Base-by-base conservation (phyloP, 2,888 invertebrate species). In the Folsomia manolachei region DNA sequence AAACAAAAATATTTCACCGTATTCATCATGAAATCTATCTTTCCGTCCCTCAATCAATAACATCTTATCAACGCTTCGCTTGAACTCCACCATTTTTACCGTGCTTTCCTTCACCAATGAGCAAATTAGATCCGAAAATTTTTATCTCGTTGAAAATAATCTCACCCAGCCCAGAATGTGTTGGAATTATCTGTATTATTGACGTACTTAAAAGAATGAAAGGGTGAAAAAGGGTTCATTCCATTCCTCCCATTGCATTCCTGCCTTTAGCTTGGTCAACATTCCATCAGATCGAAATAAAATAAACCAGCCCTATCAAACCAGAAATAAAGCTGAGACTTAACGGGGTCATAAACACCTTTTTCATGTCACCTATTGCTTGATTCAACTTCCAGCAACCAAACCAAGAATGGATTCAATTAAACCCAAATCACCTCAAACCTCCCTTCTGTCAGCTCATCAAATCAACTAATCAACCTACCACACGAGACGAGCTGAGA, bases 341-440 rank as follows among this genome's bases (percentile, higher is more conserved):
- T 66, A 51, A 66, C 65, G 24, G 65, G 65, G 2, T 21, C 51
- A 64, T 64, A 64, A 64, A 64, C n/a, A n/a, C 23, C 4, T 39
- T 4, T n/a, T n/a, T 4, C 39, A 9, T 39, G 39, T 39, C 39
- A 39, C 39, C 39, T n/a, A n/a, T n/a, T n/a, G n/a, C n/a, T n/a
- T n/a, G n/a, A n/a, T n/a, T n/a, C n/a, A n/a, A n/a, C n/a, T n/a
- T 39, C 39, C 39, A 39, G 4, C 39, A 39, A 4, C 39, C 39
- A 4, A 39, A 14, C 39, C 39, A 39, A 39, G 39, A 39, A 39
- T 39, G 39, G 39, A 39, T 39, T 39, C 39, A 39, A 39, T 39
- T 39, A 39, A 39, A 39, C 39, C 39, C 39, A 39, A n/a, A 39
- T 39, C 39, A 39, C 4, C 39, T 14, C 39, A 39, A 39, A 9